A percentile compares a stretch with the other conserved stretches of the same genome.
phyloP scores from a whole-genome alignment of 2,113 vertebrate genomes.

The Ceyx melanurus region DNA sequence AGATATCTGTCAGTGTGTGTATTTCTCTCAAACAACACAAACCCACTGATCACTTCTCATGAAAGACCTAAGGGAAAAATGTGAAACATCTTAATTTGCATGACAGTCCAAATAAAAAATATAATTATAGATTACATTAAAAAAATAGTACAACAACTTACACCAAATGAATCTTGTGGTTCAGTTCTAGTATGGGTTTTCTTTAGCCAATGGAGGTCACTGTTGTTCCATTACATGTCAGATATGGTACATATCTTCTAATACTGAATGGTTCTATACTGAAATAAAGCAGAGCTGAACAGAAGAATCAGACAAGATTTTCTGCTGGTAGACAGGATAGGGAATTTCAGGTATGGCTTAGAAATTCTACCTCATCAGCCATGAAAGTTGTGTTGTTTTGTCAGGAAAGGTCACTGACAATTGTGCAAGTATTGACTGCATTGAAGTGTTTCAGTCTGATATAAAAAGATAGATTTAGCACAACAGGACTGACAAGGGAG shows the following conservation, averaged over 20 bases:
- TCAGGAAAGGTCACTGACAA: neutral
- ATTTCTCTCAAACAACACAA: neutral
- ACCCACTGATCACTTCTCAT: neutral
- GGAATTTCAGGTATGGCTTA: neutral
- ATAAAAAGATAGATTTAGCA: neutral
- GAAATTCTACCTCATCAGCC: neutral
- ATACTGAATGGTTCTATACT: neutral
- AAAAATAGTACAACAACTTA: neutral
- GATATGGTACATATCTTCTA: neutral
- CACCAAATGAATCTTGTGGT: neutral
- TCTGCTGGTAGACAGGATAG: neutral
- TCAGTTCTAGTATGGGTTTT: neutral
- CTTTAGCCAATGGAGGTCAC: constrained; percentile 66
- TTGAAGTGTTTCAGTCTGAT: neutral
- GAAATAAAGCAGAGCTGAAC: neutral
- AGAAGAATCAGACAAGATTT: neutral
- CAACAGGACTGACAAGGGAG: neutral
- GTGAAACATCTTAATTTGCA: neutral
- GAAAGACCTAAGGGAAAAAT: neutral
- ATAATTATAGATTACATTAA: neutral
- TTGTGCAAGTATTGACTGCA: neutral
- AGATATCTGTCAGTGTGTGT: neutral
- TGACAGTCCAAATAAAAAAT: neutral
- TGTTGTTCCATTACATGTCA: constrained; percentile 50
- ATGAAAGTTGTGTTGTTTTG: neutral